Evolutionary conservation across 2,113 vertebrate genomes (phyloP).

Genomic region (Nesogale talazaci): DNA sequence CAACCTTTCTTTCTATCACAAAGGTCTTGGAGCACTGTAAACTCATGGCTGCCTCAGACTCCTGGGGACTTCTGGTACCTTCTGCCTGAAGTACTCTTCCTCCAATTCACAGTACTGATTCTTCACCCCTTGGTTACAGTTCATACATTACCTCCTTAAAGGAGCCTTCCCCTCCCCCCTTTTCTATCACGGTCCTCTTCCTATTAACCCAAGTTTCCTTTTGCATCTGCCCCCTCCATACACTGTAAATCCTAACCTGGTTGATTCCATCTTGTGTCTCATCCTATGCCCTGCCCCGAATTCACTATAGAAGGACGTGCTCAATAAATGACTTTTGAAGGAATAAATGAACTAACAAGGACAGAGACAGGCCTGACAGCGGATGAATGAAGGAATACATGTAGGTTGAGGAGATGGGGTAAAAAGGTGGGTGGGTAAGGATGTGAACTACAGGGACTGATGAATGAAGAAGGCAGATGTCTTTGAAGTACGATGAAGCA

Average conservation of each 20-base stretch:
- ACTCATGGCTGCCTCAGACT: background rate
- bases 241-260: background rate
- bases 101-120: background rate
- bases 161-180: background rate
- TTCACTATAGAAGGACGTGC: background rate
- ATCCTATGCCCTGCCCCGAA: background rate
- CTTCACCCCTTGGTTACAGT: background rate
- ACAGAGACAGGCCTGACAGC: background rate
- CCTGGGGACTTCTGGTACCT: background rate
- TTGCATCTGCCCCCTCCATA: background rate
- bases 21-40: background rate
- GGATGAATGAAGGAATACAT: background rate
- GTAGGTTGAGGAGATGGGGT: background rate
- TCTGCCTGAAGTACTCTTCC: background rate
- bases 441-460: background rate
- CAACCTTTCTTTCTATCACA: background rate
- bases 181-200: background rate
- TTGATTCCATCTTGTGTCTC: background rate
- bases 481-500: background rate
- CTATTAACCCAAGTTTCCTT: background rate
- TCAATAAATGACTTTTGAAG: constrained; percentile 4
- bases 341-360: background rate
- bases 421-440: background rate
- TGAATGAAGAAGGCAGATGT: background rate
- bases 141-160: background rate